Evolutionary conservation across 1,140 invertebrate species (phyloP).

Genomic region (Grapholita molesta): DNA sequence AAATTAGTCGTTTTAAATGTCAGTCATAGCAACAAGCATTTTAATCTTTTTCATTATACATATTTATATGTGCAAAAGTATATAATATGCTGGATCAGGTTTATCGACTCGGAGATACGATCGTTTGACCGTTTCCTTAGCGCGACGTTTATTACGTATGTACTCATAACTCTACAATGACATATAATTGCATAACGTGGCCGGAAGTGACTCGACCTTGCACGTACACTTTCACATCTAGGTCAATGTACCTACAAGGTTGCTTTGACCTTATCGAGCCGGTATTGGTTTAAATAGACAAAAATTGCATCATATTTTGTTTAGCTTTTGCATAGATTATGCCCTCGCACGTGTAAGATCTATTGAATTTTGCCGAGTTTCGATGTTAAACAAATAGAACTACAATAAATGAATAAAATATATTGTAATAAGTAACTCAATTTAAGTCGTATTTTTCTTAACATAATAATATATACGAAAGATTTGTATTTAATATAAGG

Average conservation of each 20-base stretch:
- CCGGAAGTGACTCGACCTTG: background rate
- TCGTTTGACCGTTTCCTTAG: background rate
- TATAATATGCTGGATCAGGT: too few species aligned
- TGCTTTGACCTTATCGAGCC: background rate
- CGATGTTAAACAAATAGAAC: too few species aligned
- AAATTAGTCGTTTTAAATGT: too few species aligned
- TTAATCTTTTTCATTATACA: too few species aligned
- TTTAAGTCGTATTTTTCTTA: too few species aligned
- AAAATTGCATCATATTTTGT: background rate
- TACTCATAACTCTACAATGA: background rate
- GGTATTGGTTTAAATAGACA: background rate
- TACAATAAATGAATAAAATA: too few species aligned
- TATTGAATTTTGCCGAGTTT: too few species aligned
- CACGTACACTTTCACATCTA: background rate
- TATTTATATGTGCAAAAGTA: too few species aligned
- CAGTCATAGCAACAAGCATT: too few species aligned
- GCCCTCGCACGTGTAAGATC: too few species aligned
- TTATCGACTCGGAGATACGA: too few species aligned
- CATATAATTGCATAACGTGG: background rate
- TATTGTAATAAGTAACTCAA: too few species aligned
- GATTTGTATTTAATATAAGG: background rate
- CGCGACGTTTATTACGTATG: background rate
- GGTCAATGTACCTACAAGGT: background rate
- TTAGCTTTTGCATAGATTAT: background rate
- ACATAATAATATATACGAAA: background rate